Evolutionary conservation across 2,888 invertebrate genomes (phyloP), one percentile per base, ranked within the genome.

Genomic region (Eupithecia subfuscata): DNA sequence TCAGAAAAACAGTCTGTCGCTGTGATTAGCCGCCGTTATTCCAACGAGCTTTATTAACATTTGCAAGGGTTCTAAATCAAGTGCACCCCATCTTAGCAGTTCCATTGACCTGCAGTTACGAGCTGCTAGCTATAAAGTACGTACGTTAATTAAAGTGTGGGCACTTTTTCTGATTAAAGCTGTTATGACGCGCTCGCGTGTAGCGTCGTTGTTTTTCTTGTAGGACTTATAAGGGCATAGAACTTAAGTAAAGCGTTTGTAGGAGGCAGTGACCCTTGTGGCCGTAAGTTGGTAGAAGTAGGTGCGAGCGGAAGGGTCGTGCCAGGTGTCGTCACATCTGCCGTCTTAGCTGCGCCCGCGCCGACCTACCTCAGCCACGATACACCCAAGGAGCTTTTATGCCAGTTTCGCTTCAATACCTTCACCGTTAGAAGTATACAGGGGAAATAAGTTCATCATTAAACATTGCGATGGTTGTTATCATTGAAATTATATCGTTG

Each of bases 271-370:
- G 77, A 77, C 77, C 77, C 77, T 72, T 72, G 74, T 73, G 70
- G 60, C 48, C 43, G 72, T 75, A 70, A 70, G 75, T 76, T 72
- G 71, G 56, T 71, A 40, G 52, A 69, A 76, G 76, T 74, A 77
- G 76, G 87, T 85, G 87, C 86, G 87, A 86, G 87, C 92, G 93
- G 92, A 92, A 93, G 93, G 94, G 94, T 90, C 92, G 89, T 89
- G 91, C 95, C 95, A 95, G 95, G 94, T 95, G 95, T 86, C 89
- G 80, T 83, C 88, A 89, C 95, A 95, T 94, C 95, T 95, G 95
- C 93, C 93, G 92, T 91, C 93, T 92, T 91, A 86, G 88, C 84
- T 86, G 84, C 78, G 79, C 80, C 81, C 73, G 76, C 77, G 69
- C 71, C 85, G 85, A 82, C 83, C 78, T 84, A 82, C 83, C 71